A percentile compares a stretch with the other conserved stretches of the same genome.
Evolutionary conservation across 2,888 invertebrate species (phyloP).

Genomic region (Xylophagus ater): DNA sequence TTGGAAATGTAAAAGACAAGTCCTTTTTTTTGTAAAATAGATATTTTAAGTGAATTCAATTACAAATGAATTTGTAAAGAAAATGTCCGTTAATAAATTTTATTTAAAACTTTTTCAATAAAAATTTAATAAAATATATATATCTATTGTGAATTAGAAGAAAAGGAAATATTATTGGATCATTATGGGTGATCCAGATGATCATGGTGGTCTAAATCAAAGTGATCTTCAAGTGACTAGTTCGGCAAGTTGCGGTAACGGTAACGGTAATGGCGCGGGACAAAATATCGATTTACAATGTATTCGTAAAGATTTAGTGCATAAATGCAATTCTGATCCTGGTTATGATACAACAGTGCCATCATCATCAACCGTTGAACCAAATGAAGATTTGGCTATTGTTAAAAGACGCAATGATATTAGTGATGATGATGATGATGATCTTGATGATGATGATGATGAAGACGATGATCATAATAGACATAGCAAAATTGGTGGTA

Average conservation of each 20-base stretch:
- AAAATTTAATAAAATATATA: too few species aligned
- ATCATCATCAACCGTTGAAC: slow-evolving; percentile 1
- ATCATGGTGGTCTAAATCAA: slow-evolving; percentile 20
- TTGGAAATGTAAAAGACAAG: too few species aligned
- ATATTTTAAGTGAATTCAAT: too few species aligned
- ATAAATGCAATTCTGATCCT: slow-evolving; percentile 57
- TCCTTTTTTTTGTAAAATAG: too few species aligned
- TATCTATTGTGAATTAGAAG: too few species aligned
- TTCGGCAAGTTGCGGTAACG: not conserved
- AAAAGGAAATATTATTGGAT: too few species aligned
- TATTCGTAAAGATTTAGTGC: slow-evolving; percentile 50
- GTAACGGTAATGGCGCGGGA: not conserved
- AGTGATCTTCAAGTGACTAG: too few species aligned
- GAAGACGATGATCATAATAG: slow-evolving; percentile 1
- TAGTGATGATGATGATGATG: slow-evolving; percentile 2
- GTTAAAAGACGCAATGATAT: not conserved
- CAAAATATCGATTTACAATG: slow-evolving; percentile 7
- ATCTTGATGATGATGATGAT: slow-evolving; percentile 6
- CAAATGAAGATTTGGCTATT: slow-evolving; percentile 1
- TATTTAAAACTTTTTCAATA: too few species aligned
- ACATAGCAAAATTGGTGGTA: not conserved
- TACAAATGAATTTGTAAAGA: too few species aligned
- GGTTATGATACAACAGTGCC: slow-evolving; percentile 34
- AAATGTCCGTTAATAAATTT: too few species aligned
- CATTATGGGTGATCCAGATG: slow-evolving; percentile 29